These are phyloP conservation scores for Xanthorhoe spadicearia DNA, from an alignment of 2,888 invertebrate genomes.

Conservation along the genomic window DNA sequence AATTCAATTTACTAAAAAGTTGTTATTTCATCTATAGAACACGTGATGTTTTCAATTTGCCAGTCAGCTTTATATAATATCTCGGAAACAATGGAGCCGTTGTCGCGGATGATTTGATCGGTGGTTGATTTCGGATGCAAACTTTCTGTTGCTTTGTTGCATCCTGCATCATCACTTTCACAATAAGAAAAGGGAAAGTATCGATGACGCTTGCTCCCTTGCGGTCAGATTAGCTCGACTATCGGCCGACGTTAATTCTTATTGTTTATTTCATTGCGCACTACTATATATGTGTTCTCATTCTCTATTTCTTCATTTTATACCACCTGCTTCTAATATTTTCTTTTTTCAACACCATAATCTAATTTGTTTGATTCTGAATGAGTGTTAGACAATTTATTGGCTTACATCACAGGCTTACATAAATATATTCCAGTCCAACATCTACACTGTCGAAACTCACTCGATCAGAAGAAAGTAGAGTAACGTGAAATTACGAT, in stretches of 20 bases:
- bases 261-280: constrained; percentile 75
- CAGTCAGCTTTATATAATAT: constrained; percentile 35
- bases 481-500: background rate
- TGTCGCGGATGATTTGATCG: constrained; percentile 52
- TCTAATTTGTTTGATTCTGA: background rate
- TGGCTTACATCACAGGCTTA: too few species aligned
- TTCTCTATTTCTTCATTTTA: constrained; percentile 13
- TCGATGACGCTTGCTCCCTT: constrained; percentile 77
- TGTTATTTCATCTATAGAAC: constrained; percentile 37
- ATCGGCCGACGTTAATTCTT: constrained; percentile 76
- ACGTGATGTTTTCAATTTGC: constrained; percentile 40
- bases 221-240: constrained; percentile 78
- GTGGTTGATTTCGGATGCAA: constrained; percentile 68
- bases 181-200: constrained; percentile 82
- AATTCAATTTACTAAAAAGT: constrained; percentile 56
- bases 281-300: constrained; percentile 54
- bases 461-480: background rate
- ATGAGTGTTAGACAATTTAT: background rate
- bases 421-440: too few species aligned
- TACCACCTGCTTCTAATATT: constrained; percentile 9
- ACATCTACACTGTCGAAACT: background rate
- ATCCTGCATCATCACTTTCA: constrained; percentile 82
- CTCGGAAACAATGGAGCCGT: constrained; percentile 45
- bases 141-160: constrained; percentile 68
- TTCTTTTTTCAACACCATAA: constrained; percentile 8